These are phyloP conservation scores for Emydoidea blandingii DNA, from an alignment of 2,797 vertebrate genomes.

Conservation along the genomic window DNA sequence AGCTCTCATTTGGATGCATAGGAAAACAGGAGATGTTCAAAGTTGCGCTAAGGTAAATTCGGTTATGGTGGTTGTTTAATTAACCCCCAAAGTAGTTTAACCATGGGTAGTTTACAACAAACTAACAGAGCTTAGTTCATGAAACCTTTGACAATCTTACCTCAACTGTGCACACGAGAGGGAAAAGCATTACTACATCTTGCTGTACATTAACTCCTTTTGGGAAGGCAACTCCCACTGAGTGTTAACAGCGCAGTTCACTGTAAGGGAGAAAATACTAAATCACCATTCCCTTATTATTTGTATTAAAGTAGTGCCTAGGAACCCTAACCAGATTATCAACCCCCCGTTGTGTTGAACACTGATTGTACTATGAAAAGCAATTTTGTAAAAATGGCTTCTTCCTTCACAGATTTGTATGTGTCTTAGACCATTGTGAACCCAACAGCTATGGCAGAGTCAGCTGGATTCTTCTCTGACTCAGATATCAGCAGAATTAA, in stretches of 20 bases:
- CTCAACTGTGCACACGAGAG: not conserved
- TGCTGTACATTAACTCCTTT: not conserved
- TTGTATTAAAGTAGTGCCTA: not conserved
- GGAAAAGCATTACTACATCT: not conserved
- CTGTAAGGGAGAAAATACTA: not conserved
- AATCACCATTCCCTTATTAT: not conserved
- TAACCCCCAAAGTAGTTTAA: not conserved
- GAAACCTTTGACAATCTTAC: not conserved
- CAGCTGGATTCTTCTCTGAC: not conserved
- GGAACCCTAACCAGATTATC: rapidly evolving
- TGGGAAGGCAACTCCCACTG: not conserved
- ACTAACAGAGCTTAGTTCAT: not conserved
- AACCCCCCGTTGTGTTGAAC: not conserved
- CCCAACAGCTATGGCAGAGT: not conserved
- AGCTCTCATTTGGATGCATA: not conserved
- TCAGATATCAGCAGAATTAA: not conserved
- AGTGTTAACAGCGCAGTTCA: not conserved
- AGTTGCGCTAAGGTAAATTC: not conserved
- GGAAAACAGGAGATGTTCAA: not conserved
- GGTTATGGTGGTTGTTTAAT: not conserved
- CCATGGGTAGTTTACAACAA: not conserved
- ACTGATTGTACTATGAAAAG: not conserved
- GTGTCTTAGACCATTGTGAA: not conserved
- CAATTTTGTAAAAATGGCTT: not conserved
- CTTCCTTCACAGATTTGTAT: not conserved